These are phyloP conservation scores for Dinomys branickii DNA, from an alignment of 2,113 vertebrate species.

Conservation along the genomic window DNA sequence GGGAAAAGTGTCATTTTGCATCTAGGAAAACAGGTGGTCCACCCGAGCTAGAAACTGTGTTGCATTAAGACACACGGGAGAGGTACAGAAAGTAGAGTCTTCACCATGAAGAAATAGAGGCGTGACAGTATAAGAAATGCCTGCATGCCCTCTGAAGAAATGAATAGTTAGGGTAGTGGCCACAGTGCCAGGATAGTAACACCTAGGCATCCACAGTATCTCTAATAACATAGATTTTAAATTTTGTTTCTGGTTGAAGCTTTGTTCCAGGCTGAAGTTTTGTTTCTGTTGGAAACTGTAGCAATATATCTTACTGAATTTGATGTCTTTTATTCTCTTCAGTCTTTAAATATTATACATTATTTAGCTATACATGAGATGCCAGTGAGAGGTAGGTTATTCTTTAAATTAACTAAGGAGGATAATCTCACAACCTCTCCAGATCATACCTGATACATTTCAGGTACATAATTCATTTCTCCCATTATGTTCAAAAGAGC, in stretches of 20 bases:
- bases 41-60: neutral
- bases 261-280: conserved; percentile 2
- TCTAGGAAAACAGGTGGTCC: neutral
- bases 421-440: neutral
- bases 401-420: conserved; percentile 21
- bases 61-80: neutral
- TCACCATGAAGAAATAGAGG: neutral
- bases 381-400: neutral
- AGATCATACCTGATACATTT: neutral
- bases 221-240: conserved; percentile 8
- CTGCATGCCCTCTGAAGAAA: neutral
- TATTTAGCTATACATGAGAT: neutral
- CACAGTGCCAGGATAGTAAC: neutral
- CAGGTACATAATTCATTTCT: neutral
- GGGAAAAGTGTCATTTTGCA: neutral
- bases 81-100: neutral
- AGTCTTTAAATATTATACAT: neutral
- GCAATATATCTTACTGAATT: neutral
- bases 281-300: conserved; percentile 27
- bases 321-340: neutral
- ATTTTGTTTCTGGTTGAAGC: neutral
- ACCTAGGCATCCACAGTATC: neutral
- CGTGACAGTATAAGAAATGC: neutral
- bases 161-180: neutral
- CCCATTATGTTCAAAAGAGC: conserved; percentile 34